A percentile compares a stretch with the other conserved stretches of the same genome.
phyloP scores from a whole-genome alignment of 2,113 vertebrate genomes.

The Mobula hypostoma region DNA sequence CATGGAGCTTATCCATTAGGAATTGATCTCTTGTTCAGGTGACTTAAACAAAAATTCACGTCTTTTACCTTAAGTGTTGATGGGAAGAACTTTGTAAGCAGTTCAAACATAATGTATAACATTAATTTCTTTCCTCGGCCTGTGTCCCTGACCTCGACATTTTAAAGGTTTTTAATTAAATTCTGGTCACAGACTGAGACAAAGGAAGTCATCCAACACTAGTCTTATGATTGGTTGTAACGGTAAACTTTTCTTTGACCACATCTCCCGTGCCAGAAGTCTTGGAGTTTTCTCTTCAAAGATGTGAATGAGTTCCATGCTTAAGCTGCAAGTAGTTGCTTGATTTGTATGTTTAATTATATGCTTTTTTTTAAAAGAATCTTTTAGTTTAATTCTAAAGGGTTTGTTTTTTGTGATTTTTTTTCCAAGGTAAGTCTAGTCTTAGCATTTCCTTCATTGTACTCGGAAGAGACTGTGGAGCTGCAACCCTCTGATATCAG shows the following conservation, averaged over 20 bases:
- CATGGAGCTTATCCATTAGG: background rate
- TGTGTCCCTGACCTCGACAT: background rate
- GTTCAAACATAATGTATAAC: background rate
- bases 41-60: background rate
- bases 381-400: background rate
- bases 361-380: background rate
- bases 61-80: background rate
- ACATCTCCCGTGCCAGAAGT: background rate
- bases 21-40: background rate
- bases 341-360: slow-evolving; percentile 1
- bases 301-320: too few species aligned
- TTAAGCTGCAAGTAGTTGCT: background rate
- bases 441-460: slow-evolving; percentile 80
- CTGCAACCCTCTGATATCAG: slow-evolving; percentile 82
- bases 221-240: background rate
- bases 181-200: background rate
- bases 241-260: background rate
- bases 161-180: background rate
- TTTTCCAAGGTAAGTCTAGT: slow-evolving; percentile 73
- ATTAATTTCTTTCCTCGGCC: background rate
- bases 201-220: background rate
- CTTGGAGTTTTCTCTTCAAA: background rate
- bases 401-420: slow-evolving; percentile 39
- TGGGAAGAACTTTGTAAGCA: background rate
- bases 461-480: slow-evolving; percentile 82